Evolutionary conservation across 2,888 invertebrate species (phyloP).

Genomic region (Uloborus plumipes): DNA sequence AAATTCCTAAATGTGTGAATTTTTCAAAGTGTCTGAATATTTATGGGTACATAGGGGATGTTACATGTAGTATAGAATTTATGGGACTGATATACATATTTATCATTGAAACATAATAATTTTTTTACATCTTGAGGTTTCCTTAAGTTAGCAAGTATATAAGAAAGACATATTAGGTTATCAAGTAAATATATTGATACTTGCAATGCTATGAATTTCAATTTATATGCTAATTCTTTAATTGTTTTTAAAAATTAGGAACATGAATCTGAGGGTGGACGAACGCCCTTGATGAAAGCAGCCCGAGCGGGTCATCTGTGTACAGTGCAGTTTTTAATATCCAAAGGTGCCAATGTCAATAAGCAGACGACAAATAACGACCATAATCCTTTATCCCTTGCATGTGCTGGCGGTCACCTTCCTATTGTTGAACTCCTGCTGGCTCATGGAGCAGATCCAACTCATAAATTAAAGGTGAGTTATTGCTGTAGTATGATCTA

Average conservation of each 20-base stretch:
- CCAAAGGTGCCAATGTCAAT: slow-evolving; percentile 88
- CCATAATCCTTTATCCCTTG: slow-evolving; percentile 95
- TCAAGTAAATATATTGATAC: background rate
- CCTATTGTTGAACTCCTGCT: slow-evolving; percentile 92
- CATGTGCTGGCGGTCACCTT: slow-evolving; percentile 96
- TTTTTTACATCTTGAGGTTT: no score
- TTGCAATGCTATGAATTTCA: background rate
- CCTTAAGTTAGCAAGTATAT: no score
- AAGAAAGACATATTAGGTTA: no score
- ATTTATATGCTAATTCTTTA: background rate
- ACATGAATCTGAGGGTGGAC: slow-evolving; percentile 96
- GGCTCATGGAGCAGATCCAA: slow-evolving; percentile 92
- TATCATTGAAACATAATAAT: no score
- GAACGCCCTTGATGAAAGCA: slow-evolving; percentile 98
- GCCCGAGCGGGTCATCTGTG: slow-evolving; percentile 95
- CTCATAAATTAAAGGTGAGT: slow-evolving; percentile 89
- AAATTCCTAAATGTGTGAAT: no score
- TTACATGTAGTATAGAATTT: no score
- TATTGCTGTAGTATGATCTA: background rate
- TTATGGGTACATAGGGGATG: no score
- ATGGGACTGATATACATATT: no score
- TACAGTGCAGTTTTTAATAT: slow-evolving; percentile 95
- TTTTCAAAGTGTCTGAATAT: no score
- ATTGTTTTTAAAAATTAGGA: slow-evolving; percentile 75
- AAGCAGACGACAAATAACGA: slow-evolving; percentile 90